Percentiles rank a stretch among this genome's conserved stretches.
Evolutionary conservation across 2,888 invertebrate genomes (phyloP).

Genomic region (Bruchidius siliquastri): DNA sequence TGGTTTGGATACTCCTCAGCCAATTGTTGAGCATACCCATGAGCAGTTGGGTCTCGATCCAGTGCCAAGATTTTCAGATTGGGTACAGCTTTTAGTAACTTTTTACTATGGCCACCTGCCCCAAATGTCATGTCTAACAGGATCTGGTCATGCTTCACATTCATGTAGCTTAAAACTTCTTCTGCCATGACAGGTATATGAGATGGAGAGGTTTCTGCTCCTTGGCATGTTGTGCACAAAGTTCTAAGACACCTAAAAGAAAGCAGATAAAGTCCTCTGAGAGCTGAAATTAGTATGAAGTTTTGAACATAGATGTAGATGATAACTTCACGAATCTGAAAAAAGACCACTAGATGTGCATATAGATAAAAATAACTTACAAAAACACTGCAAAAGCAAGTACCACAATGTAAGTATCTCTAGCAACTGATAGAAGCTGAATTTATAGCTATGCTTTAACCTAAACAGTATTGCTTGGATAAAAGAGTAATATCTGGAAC

Average conservation of each 20-base stretch:
- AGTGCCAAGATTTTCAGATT: slow-evolving; percentile 69
- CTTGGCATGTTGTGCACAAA: slow-evolving; percentile 18
- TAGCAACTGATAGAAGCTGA: too few species aligned
- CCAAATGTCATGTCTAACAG: slow-evolving; percentile 96
- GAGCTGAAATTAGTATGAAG: too few species aligned
- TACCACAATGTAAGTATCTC: too few species aligned
- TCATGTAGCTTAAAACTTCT: slow-evolving; percentile 65
- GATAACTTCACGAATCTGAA: too few species aligned
- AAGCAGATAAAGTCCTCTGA: neutral
- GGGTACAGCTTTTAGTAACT: slow-evolving; percentile 63
- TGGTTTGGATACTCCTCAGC: slow-evolving; percentile 63
- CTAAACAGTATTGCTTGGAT: too few species aligned
- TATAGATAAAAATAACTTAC: neutral
- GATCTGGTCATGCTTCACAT: slow-evolving; percentile 56
- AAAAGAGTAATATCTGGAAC: too few species aligned
- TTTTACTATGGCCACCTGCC: slow-evolving; percentile 82
- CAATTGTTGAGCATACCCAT: slow-evolving; percentile 62
- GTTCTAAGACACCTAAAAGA: slow-evolving; percentile 16
- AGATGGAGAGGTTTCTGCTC: slow-evolving; percentile 31
- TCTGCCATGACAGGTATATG: slow-evolving; percentile 75
- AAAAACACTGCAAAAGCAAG: too few species aligned
- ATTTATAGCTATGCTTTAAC: too few species aligned
- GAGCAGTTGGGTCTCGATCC: slow-evolving; percentile 83
- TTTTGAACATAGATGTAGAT: too few species aligned
- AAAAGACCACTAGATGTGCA: too few species aligned